Evolutionary conservation across 2,113 vertebrate species (phyloP).

Genomic region (Mustelus asterias): DNA sequence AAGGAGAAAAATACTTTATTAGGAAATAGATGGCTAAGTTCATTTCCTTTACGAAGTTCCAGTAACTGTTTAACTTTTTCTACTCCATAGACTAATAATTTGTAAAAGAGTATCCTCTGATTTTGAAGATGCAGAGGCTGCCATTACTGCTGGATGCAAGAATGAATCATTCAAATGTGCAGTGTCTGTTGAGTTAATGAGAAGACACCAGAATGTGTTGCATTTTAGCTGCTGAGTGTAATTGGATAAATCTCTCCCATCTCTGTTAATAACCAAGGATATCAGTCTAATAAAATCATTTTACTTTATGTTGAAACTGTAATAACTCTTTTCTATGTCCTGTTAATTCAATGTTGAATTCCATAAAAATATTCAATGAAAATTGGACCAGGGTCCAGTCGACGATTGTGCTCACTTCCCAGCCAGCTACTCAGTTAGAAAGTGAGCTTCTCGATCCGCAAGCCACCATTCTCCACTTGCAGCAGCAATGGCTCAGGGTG

Average conservation of each 20-base stretch:
- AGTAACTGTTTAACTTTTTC: neutral
- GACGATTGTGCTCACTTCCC: neutral
- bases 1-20: neutral
- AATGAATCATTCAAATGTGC: neutral
- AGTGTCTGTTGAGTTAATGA: constrained; percentile 5
- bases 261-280: neutral
- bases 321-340: neutral
- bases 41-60: neutral
- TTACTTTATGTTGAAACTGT: neutral
- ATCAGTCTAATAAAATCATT: neutral
- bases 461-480: too few relatives aligned
- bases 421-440: neutral
- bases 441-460: neutral
- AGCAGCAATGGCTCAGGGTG: neutral
- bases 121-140: constrained; percentile 13
- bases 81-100: neutral
- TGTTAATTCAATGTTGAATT: neutral
- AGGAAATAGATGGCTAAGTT: neutral
- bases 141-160: neutral
- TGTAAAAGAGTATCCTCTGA: neutral
- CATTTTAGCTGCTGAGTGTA: neutral
- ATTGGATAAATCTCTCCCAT: neutral
- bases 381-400: neutral
- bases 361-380: neutral
- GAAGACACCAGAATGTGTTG: constrained; percentile 2